Base-by-base conservation (phyloP, 2,113 vertebrate genomes). In the Microtus oregoni region DNA sequence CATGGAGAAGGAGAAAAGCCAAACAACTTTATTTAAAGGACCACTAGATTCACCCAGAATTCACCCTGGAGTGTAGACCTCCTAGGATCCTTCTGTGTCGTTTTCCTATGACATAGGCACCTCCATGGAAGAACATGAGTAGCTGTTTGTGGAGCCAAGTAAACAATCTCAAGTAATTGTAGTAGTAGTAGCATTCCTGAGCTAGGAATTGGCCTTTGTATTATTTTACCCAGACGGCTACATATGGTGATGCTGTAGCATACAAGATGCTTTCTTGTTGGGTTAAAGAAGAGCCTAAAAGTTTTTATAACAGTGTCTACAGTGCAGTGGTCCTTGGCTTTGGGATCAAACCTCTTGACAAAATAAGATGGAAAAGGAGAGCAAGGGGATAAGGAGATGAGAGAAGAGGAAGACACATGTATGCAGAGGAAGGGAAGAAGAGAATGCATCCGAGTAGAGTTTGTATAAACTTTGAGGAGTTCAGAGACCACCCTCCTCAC, bases 251-350 rank as follows among this genome's bases (percentile, higher is more conserved):
- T 75, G 4, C 4, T 75, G 72, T 75, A 41, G 41, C 20, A 41
- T 41, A 26, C 19, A 75, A 75, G 72, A 75, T 41, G 38, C 72
- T 75, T 75, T 73, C 35, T 38, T 75, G 72, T 75, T 75, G 72
- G 79, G 26, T 61, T 76, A 67, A 75, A 90, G 77, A 22, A 6
- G 58, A 68, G 67, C 67, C 67, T 68, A 32, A 68, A 32, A 13
- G 30, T 32, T 68, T 90, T 81, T 86, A 58, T 96, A 90, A 93
- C 67, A 47, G 28, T 67, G 22, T 82, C 92, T 92, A 55, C 78
- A 83, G 67, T 87, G 22, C 55, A 86, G n/a, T 88, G 67, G 58
- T 92, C 82, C 93, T 96, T 93, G 81, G 83, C 28, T 91, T 94
- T 72, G 72, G 77, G 19, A 58, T 94, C 65, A 44, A 82, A 90